Evolutionary conservation across 37 sponge, comb jelly and placozoan species (phyloP), one percentile per base, ranked within the genome.

Genomic region (Axinella damicornis): DNA sequence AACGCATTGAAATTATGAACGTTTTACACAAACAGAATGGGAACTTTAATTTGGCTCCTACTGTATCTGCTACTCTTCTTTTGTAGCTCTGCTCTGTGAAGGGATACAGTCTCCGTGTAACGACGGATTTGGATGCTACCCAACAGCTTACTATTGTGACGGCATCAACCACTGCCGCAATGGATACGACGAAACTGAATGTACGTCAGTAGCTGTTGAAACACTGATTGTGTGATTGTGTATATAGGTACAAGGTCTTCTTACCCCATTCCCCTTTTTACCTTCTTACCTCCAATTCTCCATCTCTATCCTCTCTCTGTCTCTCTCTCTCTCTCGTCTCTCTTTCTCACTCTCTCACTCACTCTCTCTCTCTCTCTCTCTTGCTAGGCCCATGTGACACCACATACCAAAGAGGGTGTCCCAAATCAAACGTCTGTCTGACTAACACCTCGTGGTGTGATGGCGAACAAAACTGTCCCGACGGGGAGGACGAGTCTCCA

Each of bases 81-180:
- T n/a, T n/a, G n/a, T n/a, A n/a, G n/a, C n/a, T n/a, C n/a, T n/a
- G n/a, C n/a, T n/a, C n/a, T n/a, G n/a, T n/a, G n/a, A n/a, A 25
- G 66, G 31, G 2, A 61, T 5, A 61, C 25, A 14, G 62, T 27
- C 69, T 33, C 18, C 69, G 69, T 71, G 53, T 39, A 41, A 35
- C 52, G 53, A 19, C 25, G 36, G 72, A 17, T n/a, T 22, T 17
- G 53, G 37, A 2, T 71, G 72, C 25, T 38, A 25, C 2, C 53
- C 72, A 18, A 71, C 15, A 2, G 5, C 41, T 5, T 46, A 46
- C 52, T n/a, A 21, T 18, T 71, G 72, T 40, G 83, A 82, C 37
- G 83, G 83, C 22, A 60, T 71, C 24, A n/a, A 27, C 37, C 63
- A 82, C 83, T 82, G 83, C 58, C 9, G 18, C 28, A 72, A 82